Conservation (phyloP, 2,113 vertebrate genomes). For the Sigmodon hispidus region DNA sequence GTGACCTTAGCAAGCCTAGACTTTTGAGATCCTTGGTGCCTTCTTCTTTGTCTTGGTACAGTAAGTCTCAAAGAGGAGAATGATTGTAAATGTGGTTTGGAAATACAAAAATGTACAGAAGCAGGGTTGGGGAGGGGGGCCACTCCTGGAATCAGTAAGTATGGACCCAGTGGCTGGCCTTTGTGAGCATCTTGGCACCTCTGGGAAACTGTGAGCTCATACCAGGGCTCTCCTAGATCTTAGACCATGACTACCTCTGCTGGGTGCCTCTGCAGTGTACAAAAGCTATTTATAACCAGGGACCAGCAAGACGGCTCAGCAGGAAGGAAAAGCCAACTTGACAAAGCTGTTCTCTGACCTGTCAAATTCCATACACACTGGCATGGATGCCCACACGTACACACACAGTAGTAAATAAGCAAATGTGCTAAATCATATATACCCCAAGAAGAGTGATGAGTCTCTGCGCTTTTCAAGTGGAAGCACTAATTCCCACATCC, state of each 20-base stretch:
- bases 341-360: background rate
- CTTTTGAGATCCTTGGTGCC: background rate
- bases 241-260: background rate
- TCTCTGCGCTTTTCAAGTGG: background rate
- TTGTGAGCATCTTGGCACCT: background rate
- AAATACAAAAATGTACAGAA: background rate
- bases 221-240: background rate
- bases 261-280: background rate
- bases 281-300: background rate
- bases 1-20: background rate
- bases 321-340: background rate
- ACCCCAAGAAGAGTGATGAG: background rate
- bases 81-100: background rate
- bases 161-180: background rate
- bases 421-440: fast-evolving
- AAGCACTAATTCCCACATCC: background rate
- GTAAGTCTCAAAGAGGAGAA: background rate
- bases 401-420: background rate
- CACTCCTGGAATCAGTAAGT: background rate
- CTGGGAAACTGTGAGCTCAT: background rate
- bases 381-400: background rate
- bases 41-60: background rate
- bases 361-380: background rate
- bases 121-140: background rate
- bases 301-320: background rate